phyloP scores from a whole-genome alignment of 1,140 invertebrate genomes.

The Pogonus chalceus region DNA sequence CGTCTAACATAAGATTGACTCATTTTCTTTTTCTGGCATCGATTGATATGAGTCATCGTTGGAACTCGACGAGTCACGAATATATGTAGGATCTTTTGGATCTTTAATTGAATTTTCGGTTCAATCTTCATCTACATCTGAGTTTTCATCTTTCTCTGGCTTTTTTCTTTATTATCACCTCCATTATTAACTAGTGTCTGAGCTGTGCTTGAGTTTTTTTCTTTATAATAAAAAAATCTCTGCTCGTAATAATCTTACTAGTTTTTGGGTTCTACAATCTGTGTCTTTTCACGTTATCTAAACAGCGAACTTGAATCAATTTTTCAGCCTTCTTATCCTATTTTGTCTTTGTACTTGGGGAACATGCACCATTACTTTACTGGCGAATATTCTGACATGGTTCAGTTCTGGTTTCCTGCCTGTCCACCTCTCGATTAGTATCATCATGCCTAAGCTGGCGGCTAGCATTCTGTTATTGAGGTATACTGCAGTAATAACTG shows the following conservation, averaged over 20 bases:
- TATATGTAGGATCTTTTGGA: no score
- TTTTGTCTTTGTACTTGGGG: conserved; percentile 24
- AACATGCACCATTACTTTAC: conserved; percentile 21
- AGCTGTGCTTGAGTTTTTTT: no score
- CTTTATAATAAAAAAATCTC: no score
- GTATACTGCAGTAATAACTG: conserved; percentile 34
- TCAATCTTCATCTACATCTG: no score
- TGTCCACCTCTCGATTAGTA: conserved; percentile 17
- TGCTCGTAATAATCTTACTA: conserved; percentile 21
- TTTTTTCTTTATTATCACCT: no score
- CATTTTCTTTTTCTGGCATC: no score
- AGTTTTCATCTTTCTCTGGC: no score
- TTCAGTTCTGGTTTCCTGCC: conserved; percentile 15
- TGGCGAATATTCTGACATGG: conserved; percentile 28
- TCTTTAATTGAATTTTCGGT: no score
- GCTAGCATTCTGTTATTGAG: conserved; percentile 32
- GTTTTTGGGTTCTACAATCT: conserved; percentile 21
- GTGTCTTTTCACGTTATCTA: conserved; percentile 17
- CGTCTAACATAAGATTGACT: no score
- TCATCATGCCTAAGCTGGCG: conserved; percentile 11
- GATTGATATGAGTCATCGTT: no score
- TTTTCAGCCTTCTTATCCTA: conserved; percentile 21
- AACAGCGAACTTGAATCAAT: conserved; percentile 19
- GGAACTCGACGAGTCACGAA: no score
- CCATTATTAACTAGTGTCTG: no score